Evolutionary conservation across 1,140 invertebrate species (phyloP).

Genomic region (Venustaconcha ellipsiformis): DNA sequence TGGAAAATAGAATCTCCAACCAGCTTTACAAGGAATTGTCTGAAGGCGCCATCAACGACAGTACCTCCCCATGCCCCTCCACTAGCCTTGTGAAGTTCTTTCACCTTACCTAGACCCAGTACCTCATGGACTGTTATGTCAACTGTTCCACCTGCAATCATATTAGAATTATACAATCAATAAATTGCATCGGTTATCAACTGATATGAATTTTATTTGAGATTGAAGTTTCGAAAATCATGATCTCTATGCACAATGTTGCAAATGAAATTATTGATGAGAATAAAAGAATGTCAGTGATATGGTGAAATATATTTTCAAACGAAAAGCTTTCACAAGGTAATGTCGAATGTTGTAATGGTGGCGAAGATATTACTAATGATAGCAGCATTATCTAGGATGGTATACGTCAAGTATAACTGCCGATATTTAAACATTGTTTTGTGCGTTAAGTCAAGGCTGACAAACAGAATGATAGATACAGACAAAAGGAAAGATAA

Average conservation of each 20-base stretch:
- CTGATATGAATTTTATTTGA: neutral
- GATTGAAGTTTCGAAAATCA: neutral
- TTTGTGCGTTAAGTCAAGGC: neutral
- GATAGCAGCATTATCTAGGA: no score
- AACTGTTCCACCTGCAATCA: conserved; percentile 19
- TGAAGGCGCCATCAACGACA: conserved; percentile 24
- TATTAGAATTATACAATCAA: neutral
- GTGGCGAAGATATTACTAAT: no score
- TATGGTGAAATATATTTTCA: neutral
- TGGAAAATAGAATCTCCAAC: conserved; percentile 17
- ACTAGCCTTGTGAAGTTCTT: conserved; percentile 13
- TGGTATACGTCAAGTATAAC: no score
- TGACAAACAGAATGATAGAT: neutral
- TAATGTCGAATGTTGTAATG: no score
- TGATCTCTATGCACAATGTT: neutral
- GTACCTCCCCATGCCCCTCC: conserved; percentile 18
- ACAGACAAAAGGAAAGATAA: neutral
- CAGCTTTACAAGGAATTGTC: conserved; percentile 27
- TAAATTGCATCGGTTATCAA: neutral
- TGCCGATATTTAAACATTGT: no score
- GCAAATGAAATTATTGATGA: neutral
- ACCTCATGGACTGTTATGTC: conserved; percentile 29
- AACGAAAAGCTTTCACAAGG: neutral
- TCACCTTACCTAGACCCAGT: conserved; percentile 4
- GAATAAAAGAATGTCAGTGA: neutral